A percentile compares a stretch with the other conserved stretches of the same genome.
These are phyloP conservation scores for Tuberolachnus salignus DNA, from an alignment of 2,888 invertebrate species.

Conservation along the genomic window DNA sequence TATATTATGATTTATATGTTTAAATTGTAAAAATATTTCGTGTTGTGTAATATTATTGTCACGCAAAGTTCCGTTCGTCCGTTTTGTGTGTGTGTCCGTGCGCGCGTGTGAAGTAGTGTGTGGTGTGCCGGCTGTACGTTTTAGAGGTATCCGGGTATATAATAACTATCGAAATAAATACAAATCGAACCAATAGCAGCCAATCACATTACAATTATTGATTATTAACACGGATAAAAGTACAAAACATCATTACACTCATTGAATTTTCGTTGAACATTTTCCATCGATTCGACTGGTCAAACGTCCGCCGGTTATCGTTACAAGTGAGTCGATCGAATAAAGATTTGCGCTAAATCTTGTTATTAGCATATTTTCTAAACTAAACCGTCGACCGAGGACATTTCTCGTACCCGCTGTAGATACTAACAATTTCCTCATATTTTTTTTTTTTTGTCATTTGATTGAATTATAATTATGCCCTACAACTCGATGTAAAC, in stretches of 20 bases:
- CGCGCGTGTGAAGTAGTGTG: neutral
- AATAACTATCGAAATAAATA: conserved; percentile 8
- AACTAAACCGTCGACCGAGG: too few relatives aligned
- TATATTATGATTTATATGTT: conserved; percentile 7
- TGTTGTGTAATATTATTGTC: conserved; percentile 35
- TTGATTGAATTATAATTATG: neutral
- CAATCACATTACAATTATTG: neutral
- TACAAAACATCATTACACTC: neutral
- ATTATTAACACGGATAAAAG: too few relatives aligned
- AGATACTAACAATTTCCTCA: neutral
- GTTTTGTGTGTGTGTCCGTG: conserved; percentile 9
- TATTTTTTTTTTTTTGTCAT: neutral
- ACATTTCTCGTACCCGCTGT: too few relatives aligned
- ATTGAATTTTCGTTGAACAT: neutral
- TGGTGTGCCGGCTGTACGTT: conserved; percentile 40
- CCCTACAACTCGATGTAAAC: neutral
- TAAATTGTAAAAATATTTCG: conserved; percentile 30
- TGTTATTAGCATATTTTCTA: too few relatives aligned
- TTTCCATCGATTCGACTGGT: conserved; percentile 13
- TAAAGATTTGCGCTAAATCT: too few relatives aligned
- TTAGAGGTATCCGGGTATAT: conserved; percentile 18
- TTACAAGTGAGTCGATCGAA: conserved; percentile 35
- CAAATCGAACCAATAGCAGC: conserved; percentile 1
- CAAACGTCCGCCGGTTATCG: conserved; percentile 27
- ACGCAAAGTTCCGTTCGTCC: conserved; percentile 32